Evolutionary conservation across 1,140 invertebrate species (phyloP).

Genomic region (Theocolax elegans): DNA sequence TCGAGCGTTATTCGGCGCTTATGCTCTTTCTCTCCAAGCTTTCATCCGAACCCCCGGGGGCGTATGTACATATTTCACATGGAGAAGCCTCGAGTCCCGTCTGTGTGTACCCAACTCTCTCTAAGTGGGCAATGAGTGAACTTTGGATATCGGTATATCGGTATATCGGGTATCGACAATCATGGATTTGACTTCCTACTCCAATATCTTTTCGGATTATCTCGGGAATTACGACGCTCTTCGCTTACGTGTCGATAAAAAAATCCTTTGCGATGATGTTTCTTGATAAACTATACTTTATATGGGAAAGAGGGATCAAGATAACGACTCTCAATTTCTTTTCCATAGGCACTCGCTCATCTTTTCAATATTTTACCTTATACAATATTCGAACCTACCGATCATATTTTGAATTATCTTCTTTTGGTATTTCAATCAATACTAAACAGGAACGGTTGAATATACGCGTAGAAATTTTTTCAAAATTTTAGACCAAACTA

Average conservation of each 20-base stretch:
- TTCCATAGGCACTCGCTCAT: too few species aligned
- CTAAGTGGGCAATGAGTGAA: not conserved
- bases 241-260: not conserved
- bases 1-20: conserved; percentile 25
- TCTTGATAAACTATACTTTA: too few species aligned
- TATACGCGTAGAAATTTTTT: too few species aligned
- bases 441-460: too few species aligned
- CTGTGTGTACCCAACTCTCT: not conserved
- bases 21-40: not conserved
- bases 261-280: not conserved
- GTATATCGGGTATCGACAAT: conserved; percentile 26
- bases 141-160: conserved; percentile 9
- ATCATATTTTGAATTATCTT: too few species aligned
- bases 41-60: not conserved
- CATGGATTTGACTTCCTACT: not conserved
- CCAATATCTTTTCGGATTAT: conserved; percentile 15
- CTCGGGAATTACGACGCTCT: conserved; percentile 25
- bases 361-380: too few species aligned
- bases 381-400: too few species aligned
- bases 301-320: too few species aligned
- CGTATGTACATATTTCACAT: conserved; percentile 1
- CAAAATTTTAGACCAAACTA: too few species aligned
- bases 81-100: not conserved
- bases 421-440: too few species aligned
- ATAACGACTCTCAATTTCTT: not conserved